Base-by-base conservation (phyloP, 2,888 invertebrate species). In the Mesodorylaimus sp. region DNA sequence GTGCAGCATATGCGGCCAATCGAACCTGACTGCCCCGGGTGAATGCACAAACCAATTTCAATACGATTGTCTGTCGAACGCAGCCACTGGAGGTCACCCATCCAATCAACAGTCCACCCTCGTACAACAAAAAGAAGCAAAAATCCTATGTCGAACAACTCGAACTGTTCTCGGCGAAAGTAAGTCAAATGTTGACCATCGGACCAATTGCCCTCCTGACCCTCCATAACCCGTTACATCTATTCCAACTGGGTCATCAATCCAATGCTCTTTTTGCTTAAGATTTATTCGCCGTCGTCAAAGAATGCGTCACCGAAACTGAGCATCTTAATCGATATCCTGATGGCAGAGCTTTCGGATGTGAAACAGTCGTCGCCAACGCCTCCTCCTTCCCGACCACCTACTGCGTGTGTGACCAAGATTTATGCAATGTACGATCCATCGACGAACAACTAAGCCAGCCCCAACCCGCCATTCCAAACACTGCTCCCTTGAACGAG, bases 271-370 rank as follows among this genome's bases (percentile, higher is more conserved):
- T 19, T 39, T 45, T 5, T 45, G 7, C 52, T 58, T 24, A 51
- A 62, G 62, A 55, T 21, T 57, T 59, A 3, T 62, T 56, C 55
- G 58, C 59, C n/a, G 51, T 62, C 13, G 54, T 58, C 55, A 62
- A 62, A 48, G 62, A 62, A 46, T 62, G 62, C 51, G 59, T 62
- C 23, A 56, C 59, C 26, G 62, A 60, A 47, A 28, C 3, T 5
- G 49, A 46, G 3, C 28, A 43, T 44, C n/a, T 46, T 2, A 45
- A 19, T 3, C 19, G 24, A 26, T 27, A 47, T 28, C 24, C 32
- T 3, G 41, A 44, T 5, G 43, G 24, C 7, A 45, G 21, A 26
- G 7, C 13, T 27, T 3, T 5, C 13, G 29, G 29, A 26, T 51
- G 51, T 25, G 44, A 46, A 3, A 26, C 21, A 2, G 2, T 41